Evolutionary conservation across 2,797 vertebrate genomes (phyloP), one percentile per base, ranked within the genome.

Genomic region (Phaenicophaeus curvirostris): DNA sequence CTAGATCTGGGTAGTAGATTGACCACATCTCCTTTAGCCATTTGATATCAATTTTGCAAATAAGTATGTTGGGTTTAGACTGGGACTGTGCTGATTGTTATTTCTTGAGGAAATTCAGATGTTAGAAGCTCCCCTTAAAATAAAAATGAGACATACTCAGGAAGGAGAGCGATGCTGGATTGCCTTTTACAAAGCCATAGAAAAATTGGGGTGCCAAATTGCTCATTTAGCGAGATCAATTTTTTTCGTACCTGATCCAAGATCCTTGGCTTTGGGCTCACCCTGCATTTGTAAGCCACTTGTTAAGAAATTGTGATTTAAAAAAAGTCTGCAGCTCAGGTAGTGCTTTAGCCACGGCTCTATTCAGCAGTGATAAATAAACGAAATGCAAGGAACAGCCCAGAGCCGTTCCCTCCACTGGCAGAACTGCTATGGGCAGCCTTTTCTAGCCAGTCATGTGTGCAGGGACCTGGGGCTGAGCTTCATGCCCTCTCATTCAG

Each of bases 291-390:
- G 11, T 68, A 55, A 85, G 85, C 65, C 92, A 57, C 95, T 87
- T 18, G 8, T 63, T 93, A 83, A 85, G 73, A 85, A 91, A 93
- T 30, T 76, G 24, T 2, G 4, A 75, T 96, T 82, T 54, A 30
- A 71, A 87, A 46, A 23, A 17, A 41, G 44, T 13, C 66, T 84
- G 71, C 88, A 84, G 93, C 85, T 94, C 94, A 82, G 89, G 90
- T 80, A 61, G 77, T 31, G 48, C 94, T 90, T 90, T 91, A 93
- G 82, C 90, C 87, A 90, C 89, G 96, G 96, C 95, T 98, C 97
- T 97, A 79, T 95, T 97, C 97, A 97, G 96, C 97, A 97, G 97
- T 12, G 53, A 93, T 35, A 21, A 39, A 46, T 20, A 28, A 95
- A 81, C 66, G 33, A 42, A 57, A 15, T 1, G 8, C 48, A 31